Conservation (phyloP, 2,888 invertebrate genomes). For the Endotricha flammealis region DNA sequence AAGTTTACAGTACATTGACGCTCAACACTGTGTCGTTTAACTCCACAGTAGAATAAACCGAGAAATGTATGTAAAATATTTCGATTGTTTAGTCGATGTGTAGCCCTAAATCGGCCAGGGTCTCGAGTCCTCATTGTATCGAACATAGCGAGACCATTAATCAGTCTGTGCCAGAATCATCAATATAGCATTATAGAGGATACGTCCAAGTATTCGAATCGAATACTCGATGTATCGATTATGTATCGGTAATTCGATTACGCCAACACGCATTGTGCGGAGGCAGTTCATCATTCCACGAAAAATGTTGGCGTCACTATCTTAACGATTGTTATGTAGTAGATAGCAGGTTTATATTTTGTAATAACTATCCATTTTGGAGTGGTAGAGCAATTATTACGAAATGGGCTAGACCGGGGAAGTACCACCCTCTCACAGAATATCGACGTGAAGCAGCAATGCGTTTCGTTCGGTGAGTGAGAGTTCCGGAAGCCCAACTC, state of each 20-base stretch:
- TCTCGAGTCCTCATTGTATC: conserved; percentile 59
- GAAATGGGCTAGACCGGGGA: too few relatives aligned
- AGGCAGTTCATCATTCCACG: conserved; percentile 59
- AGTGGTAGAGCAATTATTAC: too few relatives aligned
- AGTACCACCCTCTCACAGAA: too few relatives aligned
- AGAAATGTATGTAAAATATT: conserved; percentile 30
- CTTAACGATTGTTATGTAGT: conserved; percentile 20
- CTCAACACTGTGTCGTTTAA: background rate
- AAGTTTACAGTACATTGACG: conserved; percentile 25
- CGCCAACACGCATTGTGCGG: conserved; percentile 50
- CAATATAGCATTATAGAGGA: conserved; percentile 72
- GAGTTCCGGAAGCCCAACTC: too few relatives aligned
- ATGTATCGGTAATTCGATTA: conserved; percentile 72
- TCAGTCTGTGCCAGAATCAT: conserved; percentile 75
- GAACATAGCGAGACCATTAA: conserved; percentile 67
- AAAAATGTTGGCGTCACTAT: conserved; percentile 56
- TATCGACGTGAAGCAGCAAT: too few relatives aligned
- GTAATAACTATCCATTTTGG: too few relatives aligned
- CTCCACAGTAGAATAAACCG: conserved; percentile 5
- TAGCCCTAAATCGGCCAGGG: conserved; percentile 42
- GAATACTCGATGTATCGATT: conserved; percentile 67
- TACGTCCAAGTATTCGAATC: conserved; percentile 72
- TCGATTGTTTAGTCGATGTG: conserved; percentile 15
- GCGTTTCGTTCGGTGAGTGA: too few relatives aligned
- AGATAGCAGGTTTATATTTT: too few relatives aligned